phyloP scores from a whole-genome alignment of 2,113 vertebrate genomes.

The Chinchilla lanigera region DNA sequence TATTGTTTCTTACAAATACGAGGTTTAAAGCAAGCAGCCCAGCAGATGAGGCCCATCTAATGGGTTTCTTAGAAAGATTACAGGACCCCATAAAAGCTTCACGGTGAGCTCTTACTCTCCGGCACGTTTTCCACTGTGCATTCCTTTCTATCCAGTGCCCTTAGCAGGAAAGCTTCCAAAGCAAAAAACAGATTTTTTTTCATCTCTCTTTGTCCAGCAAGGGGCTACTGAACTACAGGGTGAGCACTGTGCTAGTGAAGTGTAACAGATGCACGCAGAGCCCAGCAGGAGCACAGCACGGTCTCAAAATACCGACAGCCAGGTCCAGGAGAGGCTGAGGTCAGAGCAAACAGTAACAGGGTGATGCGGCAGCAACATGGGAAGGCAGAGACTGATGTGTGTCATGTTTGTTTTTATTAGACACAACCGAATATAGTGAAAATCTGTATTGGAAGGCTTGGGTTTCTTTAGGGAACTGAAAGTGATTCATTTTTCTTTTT shows the following conservation, averaged over 20 bases:
- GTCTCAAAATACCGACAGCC: neutral
- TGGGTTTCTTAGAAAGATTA: neutral
- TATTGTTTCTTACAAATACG: neutral
- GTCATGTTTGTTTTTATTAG: neutral
- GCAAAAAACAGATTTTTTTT: neutral
- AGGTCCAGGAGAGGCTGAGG: neutral
- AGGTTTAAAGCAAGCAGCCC: neutral
- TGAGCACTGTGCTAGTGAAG: neutral
- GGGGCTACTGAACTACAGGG: neutral
- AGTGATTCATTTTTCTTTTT: neutral
- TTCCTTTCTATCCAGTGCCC: neutral
- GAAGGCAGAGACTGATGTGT: neutral
- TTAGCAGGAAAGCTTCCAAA: neutral
- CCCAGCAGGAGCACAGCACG: neutral
- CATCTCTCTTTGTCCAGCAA: neutral
- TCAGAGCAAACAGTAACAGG: neutral
- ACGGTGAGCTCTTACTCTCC: neutral
- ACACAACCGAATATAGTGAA: neutral
- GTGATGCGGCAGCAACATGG: rapidly evolving
- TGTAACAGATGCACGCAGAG: neutral
- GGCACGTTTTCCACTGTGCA: neutral
- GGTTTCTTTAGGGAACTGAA: neutral
- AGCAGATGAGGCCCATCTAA: neutral
- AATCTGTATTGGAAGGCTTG: neutral
- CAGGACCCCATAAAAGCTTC: neutral